A percentile compares a stretch with the other conserved stretches of the same genome.
Evolutionary conservation across 2,888 invertebrate genomes (phyloP).

Genomic region (Mesochorus sp.): DNA sequence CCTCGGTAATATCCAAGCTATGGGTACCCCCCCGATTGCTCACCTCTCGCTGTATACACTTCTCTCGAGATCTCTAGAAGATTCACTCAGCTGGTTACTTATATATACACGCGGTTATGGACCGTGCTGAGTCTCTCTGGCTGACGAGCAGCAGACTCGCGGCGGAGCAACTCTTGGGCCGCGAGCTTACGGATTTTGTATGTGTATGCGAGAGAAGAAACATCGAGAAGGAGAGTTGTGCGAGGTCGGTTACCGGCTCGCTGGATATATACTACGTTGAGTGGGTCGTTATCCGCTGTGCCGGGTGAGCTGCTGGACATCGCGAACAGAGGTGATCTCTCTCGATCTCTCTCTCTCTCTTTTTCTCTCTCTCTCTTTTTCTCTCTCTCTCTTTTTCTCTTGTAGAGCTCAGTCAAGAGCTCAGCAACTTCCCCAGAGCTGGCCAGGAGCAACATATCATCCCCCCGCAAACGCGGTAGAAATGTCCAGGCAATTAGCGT

Average conservation of each 20-base stretch:
- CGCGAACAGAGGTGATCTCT: conserved; percentile 39
- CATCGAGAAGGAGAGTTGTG: conserved; percentile 61
- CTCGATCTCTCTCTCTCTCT: background rate
- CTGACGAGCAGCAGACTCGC: conserved; percentile 12
- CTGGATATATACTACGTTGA: conserved; percentile 51
- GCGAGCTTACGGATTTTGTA: conserved; percentile 11
- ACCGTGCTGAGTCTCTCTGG: conserved; percentile 31
- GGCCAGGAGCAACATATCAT: conserved; percentile 36
- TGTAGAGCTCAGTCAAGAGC: conserved; percentile 41
- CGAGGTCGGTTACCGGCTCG: conserved; percentile 63
- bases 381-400: conserved; percentile 13
- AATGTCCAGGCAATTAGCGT: conserved; percentile 71
- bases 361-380: background rate
- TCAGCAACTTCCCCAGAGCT: conserved; percentile 34
- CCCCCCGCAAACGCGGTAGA: conserved; percentile 55
- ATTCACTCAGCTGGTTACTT: conserved; percentile 32
- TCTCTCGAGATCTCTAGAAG: conserved; percentile 42
- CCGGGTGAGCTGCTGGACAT: conserved; percentile 43
- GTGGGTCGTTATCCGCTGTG: conserved; percentile 68
- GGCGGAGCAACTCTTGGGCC: conserved; percentile 8
- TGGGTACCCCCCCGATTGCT: background rate
- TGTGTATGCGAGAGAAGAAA: conserved; percentile 43
- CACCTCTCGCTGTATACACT: conserved; percentile 8
- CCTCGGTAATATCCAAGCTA: conserved; percentile 1
- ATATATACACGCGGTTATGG: conserved; percentile 21